Conservation (phyloP, 2,888 invertebrate genomes). For the Patella ulyssiponensis region DNA sequence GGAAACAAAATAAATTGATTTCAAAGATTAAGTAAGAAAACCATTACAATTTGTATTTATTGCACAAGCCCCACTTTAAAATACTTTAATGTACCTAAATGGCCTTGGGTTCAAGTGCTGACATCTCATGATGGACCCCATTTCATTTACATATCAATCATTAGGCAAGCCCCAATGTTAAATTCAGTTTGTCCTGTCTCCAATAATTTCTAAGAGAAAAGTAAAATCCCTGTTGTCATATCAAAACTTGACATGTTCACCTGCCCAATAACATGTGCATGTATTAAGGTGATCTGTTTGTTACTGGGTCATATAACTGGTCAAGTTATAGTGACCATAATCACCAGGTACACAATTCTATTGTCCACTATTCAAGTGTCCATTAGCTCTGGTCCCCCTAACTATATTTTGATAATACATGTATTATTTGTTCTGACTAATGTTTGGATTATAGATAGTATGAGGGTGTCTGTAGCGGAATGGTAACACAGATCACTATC, state of each 20-base stretch:
- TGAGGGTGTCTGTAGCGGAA: background rate
- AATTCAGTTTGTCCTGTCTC: no score
- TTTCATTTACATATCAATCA: no score
- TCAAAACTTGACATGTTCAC: conserved; percentile 5
- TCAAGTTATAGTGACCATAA: background rate
- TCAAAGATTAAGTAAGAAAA: no score
- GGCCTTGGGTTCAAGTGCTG: no score
- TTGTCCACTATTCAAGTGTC: background rate
- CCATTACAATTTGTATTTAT: no score
- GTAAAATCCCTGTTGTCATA: background rate
- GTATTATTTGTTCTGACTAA: background rate
- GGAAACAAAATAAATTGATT: no score
- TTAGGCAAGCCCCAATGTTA: no score
- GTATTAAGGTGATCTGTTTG: background rate
- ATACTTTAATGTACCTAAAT: no score
- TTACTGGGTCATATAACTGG: background rate
- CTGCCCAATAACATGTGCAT: conserved; percentile 1
- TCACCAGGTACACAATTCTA: background rate
- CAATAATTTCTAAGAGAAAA: no score
- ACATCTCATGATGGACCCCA: no score
- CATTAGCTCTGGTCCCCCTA: background rate
- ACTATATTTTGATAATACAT: background rate
- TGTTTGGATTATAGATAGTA: conserved; percentile 13
- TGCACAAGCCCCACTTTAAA: no score
- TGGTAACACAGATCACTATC: conserved; percentile 6